Percentiles rank a stretch among this genome's conserved stretches.
These are phyloP conservation scores for Planiliza haematocheilus DNA, from an alignment of 2,113 vertebrate genomes.

Conservation along the genomic window DNA sequence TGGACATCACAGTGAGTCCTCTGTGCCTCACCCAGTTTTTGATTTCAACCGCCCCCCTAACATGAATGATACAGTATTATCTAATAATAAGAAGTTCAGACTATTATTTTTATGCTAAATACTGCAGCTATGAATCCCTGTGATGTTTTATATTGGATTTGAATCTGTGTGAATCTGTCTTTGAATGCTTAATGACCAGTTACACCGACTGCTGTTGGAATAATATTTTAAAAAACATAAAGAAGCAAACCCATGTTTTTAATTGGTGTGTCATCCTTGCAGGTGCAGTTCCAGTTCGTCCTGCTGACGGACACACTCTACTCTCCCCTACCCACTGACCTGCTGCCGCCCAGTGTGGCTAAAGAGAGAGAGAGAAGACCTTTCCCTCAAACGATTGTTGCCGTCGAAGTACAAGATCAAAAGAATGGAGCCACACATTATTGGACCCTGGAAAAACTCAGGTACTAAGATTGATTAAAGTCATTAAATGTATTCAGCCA, in stretches of 20 bases:
- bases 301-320: conserved; percentile 96
- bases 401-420: conserved; percentile 97
- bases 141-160: neutral
- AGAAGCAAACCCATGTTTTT: neutral
- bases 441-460: conserved; percentile 98
- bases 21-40: neutral
- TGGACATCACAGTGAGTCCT: neutral
- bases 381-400: conserved; percentile 94
- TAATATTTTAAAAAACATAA: neutral
- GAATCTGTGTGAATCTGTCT: no score
- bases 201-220: no score
- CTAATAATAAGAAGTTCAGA: neutral
- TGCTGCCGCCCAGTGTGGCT: conserved; percentile 90
- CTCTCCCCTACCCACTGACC: conserved; percentile 93
- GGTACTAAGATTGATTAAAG: conserved; percentile 75
- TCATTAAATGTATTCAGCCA: no score
- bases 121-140: neutral
- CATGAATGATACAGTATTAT: neutral
- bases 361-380: conserved; percentile 92
- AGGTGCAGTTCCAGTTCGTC: conserved; percentile 99
- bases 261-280: neutral
- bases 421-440: conserved; percentile 98
- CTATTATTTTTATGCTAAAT: neutral
- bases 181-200: no score
- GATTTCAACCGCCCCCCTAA: neutral